A percentile compares a stretch with the other conserved stretches of the same genome.
Evolutionary conservation across 1,140 invertebrate species (phyloP).

Genomic region (Apis laboriosa): DNA sequence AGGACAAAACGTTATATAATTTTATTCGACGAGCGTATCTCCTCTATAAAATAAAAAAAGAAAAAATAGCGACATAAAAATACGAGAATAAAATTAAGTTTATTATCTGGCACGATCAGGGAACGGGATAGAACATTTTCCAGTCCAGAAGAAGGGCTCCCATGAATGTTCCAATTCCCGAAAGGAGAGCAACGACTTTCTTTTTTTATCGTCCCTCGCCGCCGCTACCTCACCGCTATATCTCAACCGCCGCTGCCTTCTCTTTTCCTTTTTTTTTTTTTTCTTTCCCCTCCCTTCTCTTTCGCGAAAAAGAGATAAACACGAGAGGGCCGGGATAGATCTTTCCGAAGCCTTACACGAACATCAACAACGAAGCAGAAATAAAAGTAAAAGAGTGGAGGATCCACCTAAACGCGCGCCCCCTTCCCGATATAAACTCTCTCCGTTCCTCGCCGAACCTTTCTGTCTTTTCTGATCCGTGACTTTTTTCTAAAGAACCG

Average conservation of each 20-base stretch:
- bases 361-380: slow-evolving; percentile 60
- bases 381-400: slow-evolving; percentile 57
- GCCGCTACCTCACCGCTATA: slow-evolving; percentile 1
- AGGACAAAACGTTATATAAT: neutral
- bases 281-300: neutral
- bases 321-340: slow-evolving; percentile 45
- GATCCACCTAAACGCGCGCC: slow-evolving; percentile 42
- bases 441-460: slow-evolving; percentile 12
- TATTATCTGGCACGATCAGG: slow-evolving; percentile 1
- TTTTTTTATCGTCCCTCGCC: slow-evolving; percentile 11
- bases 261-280: neutral
- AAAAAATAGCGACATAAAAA: too few species aligned
- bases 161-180: slow-evolving; percentile 9
- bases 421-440: slow-evolving; percentile 11
- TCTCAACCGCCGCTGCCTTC: neutral
- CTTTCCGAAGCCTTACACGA: slow-evolving; percentile 56
- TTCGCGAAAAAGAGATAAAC: slow-evolving; percentile 32
- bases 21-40: neutral
- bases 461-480: slow-evolving; percentile 40
- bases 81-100: neutral
- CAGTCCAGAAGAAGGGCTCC: neutral
- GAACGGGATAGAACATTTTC: neutral
- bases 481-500: slow-evolving; percentile 30
- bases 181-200: slow-evolving; percentile 1
- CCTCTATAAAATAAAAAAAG: neutral